These are phyloP conservation scores for Syngnathus acus DNA, from an alignment of 2,797 vertebrate species.

Conservation along the genomic window DNA sequence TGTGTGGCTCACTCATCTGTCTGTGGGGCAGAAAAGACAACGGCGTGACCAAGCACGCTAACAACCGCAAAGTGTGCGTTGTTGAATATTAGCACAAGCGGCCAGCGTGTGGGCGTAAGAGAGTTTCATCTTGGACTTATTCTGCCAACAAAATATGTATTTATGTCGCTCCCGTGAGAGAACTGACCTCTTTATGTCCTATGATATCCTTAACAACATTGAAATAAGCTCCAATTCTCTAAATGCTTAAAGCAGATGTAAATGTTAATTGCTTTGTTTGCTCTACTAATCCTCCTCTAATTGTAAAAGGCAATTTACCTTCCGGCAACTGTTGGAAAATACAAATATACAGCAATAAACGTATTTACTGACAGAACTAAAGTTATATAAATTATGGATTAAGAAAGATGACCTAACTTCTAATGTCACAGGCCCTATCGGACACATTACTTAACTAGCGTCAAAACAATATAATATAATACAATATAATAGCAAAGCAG, in stretches of 20 bases:
- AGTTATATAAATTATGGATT: not conserved
- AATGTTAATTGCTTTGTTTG: not conserved
- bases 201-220: constrained; percentile 36
- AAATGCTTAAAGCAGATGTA: constrained; percentile 32
- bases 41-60: constrained; percentile 56
- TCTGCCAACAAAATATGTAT: constrained; percentile 58
- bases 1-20: constrained; percentile 99
- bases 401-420: too few relatives aligned
- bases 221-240: constrained; percentile 46
- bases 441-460: too few relatives aligned
- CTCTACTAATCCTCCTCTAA: not conserved
- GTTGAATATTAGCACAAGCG: constrained; percentile 37
- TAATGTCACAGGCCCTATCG: too few relatives aligned
- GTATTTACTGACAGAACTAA: not conserved
- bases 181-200: constrained; percentile 58
- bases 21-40: constrained; percentile 81
- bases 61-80: constrained; percentile 29
- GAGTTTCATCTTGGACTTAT: constrained; percentile 62
- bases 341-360: not conserved
- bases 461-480: too few relatives aligned
- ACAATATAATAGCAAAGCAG: too few relatives aligned
- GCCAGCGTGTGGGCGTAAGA: constrained; percentile 47
- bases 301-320: not conserved
- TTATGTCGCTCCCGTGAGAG: constrained; percentile 43
- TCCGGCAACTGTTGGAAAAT: not conserved